Evolutionary conservation across 2,888 invertebrate species (phyloP).

Genomic region (Plebejus melissa): DNA sequence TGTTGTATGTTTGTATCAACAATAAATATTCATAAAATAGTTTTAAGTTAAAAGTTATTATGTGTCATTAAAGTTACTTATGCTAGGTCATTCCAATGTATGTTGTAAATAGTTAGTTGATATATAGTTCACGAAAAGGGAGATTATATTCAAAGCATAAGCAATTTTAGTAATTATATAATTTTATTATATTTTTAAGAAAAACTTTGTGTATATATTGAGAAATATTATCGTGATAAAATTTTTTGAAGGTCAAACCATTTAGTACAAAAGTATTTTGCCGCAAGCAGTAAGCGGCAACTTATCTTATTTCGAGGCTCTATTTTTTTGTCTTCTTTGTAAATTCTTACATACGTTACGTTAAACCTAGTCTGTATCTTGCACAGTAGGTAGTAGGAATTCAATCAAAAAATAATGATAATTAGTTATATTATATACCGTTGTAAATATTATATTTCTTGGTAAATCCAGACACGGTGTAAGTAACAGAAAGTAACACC

Average conservation of each 20-base stretch:
- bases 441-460: background rate
- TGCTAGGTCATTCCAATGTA: constrained; percentile 69
- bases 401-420: background rate
- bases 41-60: constrained; percentile 37
- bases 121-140: background rate
- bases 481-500: background rate
- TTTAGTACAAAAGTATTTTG: constrained; percentile 2
- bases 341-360: background rate
- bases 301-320: background rate
- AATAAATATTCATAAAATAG: constrained; percentile 44
- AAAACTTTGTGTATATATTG: constrained; percentile 6
- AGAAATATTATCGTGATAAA: background rate
- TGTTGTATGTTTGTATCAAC: constrained; percentile 55
- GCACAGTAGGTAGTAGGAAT: background rate
- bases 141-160: background rate
- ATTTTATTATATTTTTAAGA: background rate
- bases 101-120: constrained; percentile 44
- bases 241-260: background rate
- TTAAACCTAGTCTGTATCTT: background rate
- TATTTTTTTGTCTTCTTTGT: background rate
- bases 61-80: constrained; percentile 35
- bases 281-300: background rate
- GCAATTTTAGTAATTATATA: background rate
- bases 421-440: background rate
- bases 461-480: background rate